Percentiles rank a stretch among this genome's conserved stretches.
phyloP scores from a whole-genome alignment of 2,797 vertebrate species.

The Hydrolagus colliei region DNA sequence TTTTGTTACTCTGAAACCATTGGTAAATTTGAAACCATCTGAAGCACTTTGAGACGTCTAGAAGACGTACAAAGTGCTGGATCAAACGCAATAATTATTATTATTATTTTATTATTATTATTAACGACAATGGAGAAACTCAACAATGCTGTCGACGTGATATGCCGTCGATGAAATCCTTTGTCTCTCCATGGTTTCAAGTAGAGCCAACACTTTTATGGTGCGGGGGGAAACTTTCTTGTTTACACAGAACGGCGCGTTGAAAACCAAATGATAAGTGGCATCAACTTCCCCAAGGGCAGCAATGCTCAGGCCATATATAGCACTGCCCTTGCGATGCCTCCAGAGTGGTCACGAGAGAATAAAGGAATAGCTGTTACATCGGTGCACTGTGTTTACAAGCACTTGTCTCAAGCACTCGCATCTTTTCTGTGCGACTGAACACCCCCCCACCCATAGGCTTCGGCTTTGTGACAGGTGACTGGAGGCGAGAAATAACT shows the following conservation, averaged over 20 bases:
- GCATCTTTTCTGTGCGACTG: neutral
- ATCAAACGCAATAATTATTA: too few species aligned
- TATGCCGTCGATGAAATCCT: too few species aligned
- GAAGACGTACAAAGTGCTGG: too few species aligned
- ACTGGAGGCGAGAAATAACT: slow-evolving; percentile 1
- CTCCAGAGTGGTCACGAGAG: neutral
- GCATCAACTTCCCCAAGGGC: neutral
- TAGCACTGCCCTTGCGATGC: neutral
- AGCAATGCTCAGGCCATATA: neutral
- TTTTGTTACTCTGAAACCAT: too few species aligned
- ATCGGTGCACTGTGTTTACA: neutral
- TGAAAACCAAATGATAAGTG: neutral
- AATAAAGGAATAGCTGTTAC: slow-evolving; percentile 12
- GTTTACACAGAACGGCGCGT: neutral
- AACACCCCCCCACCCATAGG: neutral
- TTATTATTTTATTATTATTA: too few species aligned
- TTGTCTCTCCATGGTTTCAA: too few species aligned
- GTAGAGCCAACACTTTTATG: too few species aligned
- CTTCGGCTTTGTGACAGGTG: neutral
- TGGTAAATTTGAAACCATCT: too few species aligned
- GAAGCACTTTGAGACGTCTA: too few species aligned
- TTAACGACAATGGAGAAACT: too few species aligned
- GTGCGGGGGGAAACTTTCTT: neutral
- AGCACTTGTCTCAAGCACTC: slow-evolving; percentile 19
- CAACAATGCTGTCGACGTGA: too few species aligned